Evolutionary conservation across 1,140 invertebrate species (phyloP).

Genomic region (Sesamia nonagrioides): DNA sequence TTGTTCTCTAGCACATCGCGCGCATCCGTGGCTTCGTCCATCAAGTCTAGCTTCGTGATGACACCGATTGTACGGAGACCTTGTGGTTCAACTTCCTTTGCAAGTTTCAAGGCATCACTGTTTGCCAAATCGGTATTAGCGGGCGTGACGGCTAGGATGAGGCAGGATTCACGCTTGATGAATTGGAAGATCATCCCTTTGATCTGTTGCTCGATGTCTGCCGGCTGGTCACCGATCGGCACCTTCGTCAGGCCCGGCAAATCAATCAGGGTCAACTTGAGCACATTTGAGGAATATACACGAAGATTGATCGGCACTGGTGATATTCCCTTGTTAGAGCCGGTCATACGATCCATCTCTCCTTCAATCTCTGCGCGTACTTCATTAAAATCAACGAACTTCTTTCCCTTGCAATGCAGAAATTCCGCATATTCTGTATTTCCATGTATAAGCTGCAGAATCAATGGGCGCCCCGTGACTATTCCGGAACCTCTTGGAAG

Average conservation of each 20-base stretch:
- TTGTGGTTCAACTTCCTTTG: conserved; percentile 98
- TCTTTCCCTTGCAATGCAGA: conserved; percentile 99
- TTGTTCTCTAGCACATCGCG: conserved; percentile 99
- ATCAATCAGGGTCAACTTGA: conserved; percentile 98
- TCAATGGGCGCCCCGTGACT: conserved; percentile 98
- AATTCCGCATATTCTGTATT: conserved; percentile 98
- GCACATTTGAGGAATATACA: conserved; percentile 99
- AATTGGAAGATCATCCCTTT: conserved; percentile 98
- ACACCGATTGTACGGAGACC: conserved; percentile 99
- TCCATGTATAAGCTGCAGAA: conserved; percentile 97
- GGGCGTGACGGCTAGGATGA: conserved; percentile 98
- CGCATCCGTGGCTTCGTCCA: conserved; percentile 99
- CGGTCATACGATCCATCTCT: conserved; percentile 99
- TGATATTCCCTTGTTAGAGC: conserved; percentile 99
- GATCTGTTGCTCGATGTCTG: conserved; percentile 97
- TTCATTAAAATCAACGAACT: conserved; percentile 98
- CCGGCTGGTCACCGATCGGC: conserved; percentile 97
- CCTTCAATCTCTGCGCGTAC: conserved; percentile 98
- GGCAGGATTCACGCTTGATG: conserved; percentile 97
- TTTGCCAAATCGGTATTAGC: conserved; percentile 99
- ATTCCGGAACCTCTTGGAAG: conserved; percentile 98
- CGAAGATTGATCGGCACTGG: conserved; percentile 99
- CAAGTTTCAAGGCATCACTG: conserved; percentile 97
- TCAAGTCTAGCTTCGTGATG: conserved; percentile 99
- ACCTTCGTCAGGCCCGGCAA: conserved; percentile 98